Evolutionary conservation across 2,113 vertebrate species (phyloP).

Genomic region (Geothlypis trichas): DNA sequence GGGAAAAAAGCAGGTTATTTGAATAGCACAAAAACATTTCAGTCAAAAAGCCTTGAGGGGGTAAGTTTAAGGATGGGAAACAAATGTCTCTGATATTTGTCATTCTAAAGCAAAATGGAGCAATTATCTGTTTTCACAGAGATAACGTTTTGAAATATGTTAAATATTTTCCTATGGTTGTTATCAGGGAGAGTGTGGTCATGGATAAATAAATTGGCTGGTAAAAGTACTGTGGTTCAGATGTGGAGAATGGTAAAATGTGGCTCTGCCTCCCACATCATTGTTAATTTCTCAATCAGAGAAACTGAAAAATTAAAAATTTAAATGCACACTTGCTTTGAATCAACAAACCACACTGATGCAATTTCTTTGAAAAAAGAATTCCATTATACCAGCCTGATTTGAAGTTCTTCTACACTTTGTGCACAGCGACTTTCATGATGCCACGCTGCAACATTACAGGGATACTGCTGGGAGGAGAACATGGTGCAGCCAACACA

Average conservation of each 20-base stretch:
- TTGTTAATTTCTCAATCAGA: conserved; percentile 26
- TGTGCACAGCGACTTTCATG: background rate
- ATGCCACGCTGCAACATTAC: background rate
- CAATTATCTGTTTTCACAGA: background rate
- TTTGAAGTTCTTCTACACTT: background rate
- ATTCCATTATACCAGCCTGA: background rate
- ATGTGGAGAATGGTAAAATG: background rate
- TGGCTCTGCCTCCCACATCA: conserved; percentile 27
- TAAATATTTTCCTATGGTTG: conserved; percentile 12
- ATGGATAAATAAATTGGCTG: background rate
- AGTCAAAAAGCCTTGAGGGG: background rate
- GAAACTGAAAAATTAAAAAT: background rate
- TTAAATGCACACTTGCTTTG: conserved; percentile 38
- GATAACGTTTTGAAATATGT: conserved; percentile 1
- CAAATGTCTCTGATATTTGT: background rate
- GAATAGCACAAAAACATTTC: background rate
- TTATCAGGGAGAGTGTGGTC: background rate
- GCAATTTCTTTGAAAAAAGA: background rate
- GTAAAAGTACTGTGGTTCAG: background rate
- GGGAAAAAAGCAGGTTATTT: background rate
- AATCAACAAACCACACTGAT: conserved; percentile 35
- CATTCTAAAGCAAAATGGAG: background rate
- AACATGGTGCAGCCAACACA: background rate
- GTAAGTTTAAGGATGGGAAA: background rate
- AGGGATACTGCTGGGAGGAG: background rate